A percentile compares a stretch with the other conserved stretches of the same genome.
These are phyloP conservation scores for Drosophila anomelani DNA, from an alignment of 2,888 invertebrate species.

Conservation along the genomic window DNA sequence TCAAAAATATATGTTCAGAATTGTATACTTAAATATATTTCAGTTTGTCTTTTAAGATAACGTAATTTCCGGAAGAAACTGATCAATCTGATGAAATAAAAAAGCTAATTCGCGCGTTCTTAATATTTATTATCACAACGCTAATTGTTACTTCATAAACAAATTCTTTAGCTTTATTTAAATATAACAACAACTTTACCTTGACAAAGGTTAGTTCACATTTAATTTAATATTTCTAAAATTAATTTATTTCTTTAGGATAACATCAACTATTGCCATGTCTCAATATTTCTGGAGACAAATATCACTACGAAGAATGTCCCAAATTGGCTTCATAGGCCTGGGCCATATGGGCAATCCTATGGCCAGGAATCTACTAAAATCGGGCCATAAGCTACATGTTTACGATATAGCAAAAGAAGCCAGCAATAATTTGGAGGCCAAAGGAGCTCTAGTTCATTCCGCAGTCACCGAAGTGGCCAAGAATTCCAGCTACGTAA, in stretches of 20 bases:
- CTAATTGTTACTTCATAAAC: neutral
- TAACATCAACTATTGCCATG: neutral
- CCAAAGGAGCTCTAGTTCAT: slow-evolving; percentile 90
- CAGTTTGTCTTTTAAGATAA: neutral
- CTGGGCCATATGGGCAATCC: slow-evolving; percentile 98
- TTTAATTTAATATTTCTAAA: neutral
- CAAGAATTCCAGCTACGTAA: slow-evolving; percentile 89
- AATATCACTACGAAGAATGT: slow-evolving; percentile 26
- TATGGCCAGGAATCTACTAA: slow-evolving; percentile 96
- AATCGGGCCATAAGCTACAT: slow-evolving; percentile 91
- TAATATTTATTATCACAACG: neutral
- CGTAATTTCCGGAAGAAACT: neutral
- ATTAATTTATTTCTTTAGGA: neutral
- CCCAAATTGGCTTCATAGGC: slow-evolving; percentile 94
- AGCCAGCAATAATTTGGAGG: slow-evolving; percentile 87
- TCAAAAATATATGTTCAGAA: too few species aligned
- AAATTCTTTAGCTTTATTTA: neutral
- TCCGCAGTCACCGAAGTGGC: slow-evolving; percentile 92
- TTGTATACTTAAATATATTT: neutral
- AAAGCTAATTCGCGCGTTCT: neutral
- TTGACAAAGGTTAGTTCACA: neutral
- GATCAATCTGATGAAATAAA: neutral
- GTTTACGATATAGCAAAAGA: slow-evolving; percentile 92
- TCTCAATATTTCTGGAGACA: neutral
- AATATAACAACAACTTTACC: neutral